Percentiles rank a stretch among this genome's conserved stretches.
Conservation (phyloP, 2,113 vertebrate species). For the Coryphaenoides rupestris region DNA sequence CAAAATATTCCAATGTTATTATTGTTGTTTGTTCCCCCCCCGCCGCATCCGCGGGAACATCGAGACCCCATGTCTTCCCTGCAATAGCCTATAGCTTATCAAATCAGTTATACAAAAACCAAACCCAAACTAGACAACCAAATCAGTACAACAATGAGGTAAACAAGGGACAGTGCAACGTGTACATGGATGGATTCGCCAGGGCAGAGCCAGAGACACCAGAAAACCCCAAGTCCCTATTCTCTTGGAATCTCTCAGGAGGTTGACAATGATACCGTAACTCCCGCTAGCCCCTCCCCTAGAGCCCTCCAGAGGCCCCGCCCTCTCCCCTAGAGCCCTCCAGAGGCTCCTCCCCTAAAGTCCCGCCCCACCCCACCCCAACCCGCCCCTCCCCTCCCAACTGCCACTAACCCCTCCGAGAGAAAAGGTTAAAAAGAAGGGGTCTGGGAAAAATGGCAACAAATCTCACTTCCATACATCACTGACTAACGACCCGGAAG, state of each 20-base stretch:
- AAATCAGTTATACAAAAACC: slow-evolving; percentile 37
- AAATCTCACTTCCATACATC: slow-evolving; percentile 45
- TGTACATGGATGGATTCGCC: slow-evolving; percentile 11
- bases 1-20: background rate
- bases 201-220: slow-evolving; percentile 34
- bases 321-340: no score
- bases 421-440: slow-evolving; percentile 27
- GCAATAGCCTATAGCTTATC: slow-evolving; percentile 48
- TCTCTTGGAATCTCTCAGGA: slow-evolving; percentile 41
- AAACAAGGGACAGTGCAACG: slow-evolving; percentile 41
- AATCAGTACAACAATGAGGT: slow-evolving; percentile 11
- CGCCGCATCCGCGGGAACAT: slow-evolving; percentile 42
- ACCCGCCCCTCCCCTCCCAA: no score
- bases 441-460: slow-evolving; percentile 55
- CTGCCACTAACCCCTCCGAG: no score
- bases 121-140: background rate
- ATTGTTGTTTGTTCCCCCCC: slow-evolving; percentile 7
- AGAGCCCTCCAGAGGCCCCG: no score
- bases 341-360: no score
- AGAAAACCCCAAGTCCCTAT: slow-evolving; percentile 41
- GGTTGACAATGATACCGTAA: slow-evolving; percentile 24
- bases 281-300: no score
- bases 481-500: background rate
- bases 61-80: slow-evolving; percentile 49
- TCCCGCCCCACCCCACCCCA: no score